Evolutionary conservation across 2,797 vertebrate species (phyloP).

Genomic region (Centropyge bicolor): DNA sequence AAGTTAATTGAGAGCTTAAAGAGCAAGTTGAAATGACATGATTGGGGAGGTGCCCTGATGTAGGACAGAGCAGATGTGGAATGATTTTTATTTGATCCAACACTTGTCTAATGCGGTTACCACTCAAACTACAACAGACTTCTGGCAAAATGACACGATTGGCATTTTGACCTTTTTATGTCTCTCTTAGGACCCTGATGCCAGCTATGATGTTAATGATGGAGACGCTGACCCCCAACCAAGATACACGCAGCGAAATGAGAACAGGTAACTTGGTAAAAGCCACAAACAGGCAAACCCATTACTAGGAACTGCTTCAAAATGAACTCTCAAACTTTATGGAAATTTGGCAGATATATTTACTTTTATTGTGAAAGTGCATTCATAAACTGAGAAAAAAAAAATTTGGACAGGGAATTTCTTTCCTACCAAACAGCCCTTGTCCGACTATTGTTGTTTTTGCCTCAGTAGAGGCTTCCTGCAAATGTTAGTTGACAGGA

Average conservation of each 20-base stretch:
- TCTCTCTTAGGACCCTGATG: slow-evolving; percentile 90
- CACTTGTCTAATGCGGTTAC: no score
- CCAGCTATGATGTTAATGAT: slow-evolving; percentile 98
- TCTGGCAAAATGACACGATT: background rate
- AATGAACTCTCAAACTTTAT: slow-evolving; percentile 28
- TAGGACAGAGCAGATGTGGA: no score
- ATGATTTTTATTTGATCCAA: no score
- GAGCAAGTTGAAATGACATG: background rate
- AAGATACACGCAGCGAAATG: slow-evolving; percentile 97
- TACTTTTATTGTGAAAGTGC: background rate
- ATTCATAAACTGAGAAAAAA: slow-evolving; percentile 5
- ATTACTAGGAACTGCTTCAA: slow-evolving; percentile 13
- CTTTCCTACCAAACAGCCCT: background rate
- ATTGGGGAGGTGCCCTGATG: no score
- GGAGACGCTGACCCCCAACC: slow-evolving; percentile 97
- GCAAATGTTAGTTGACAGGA: slow-evolving; percentile 27
- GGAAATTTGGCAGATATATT: slow-evolving; percentile 11
- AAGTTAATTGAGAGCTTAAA: background rate
- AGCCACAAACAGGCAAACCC: slow-evolving; percentile 5
- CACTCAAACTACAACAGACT: no score
- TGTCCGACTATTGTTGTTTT: slow-evolving; percentile 10
- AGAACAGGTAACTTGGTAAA: slow-evolving; percentile 90
- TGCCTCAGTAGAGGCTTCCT: background rate
- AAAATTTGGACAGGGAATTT: slow-evolving; percentile 9
- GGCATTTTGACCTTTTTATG: slow-evolving; percentile 5